These are phyloP conservation scores for Pegea sp. DNA, from an alignment of 23 tunicate species.

Conservation along the genomic window DNA sequence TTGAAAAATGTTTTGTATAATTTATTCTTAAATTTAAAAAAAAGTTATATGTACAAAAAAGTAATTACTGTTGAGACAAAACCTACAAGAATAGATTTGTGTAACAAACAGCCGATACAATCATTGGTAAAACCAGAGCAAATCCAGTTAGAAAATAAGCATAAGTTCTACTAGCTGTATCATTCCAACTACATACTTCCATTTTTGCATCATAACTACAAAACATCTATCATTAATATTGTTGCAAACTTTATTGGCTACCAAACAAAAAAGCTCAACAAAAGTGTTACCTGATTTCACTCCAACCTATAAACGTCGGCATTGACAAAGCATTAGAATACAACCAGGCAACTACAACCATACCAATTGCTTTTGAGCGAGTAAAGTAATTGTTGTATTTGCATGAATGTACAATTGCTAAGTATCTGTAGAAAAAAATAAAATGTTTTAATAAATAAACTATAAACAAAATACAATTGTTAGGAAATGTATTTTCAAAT, in stretches of 20 bases:
- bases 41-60: neutral
- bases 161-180: conserved; percentile 7
- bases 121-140: conserved; percentile 38
- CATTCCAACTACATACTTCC: conserved; percentile 61
- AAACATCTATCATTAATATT: too few relatives aligned
- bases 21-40: too few relatives aligned
- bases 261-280: neutral
- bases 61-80: neutral
- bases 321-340: conserved; percentile 28
- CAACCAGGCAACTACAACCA: conserved; percentile 39
- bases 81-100: conserved; percentile 45
- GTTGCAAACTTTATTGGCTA: neutral
- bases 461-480: neutral
- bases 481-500: neutral
- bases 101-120: conserved; percentile 44
- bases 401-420: conserved; percentile 46
- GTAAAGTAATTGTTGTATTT: conserved; percentile 27
- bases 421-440: conserved; percentile 18
- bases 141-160: conserved; percentile 26
- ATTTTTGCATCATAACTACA: conserved; percentile 13
- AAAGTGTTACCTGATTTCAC: conserved; percentile 41
- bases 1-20: too few relatives aligned
- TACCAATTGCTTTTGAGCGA: conserved; percentile 17
- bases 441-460: neutral
- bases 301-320: conserved; percentile 78